Conservation (phyloP, 1,140 invertebrate species). For the Nasonia longicornis region DNA sequence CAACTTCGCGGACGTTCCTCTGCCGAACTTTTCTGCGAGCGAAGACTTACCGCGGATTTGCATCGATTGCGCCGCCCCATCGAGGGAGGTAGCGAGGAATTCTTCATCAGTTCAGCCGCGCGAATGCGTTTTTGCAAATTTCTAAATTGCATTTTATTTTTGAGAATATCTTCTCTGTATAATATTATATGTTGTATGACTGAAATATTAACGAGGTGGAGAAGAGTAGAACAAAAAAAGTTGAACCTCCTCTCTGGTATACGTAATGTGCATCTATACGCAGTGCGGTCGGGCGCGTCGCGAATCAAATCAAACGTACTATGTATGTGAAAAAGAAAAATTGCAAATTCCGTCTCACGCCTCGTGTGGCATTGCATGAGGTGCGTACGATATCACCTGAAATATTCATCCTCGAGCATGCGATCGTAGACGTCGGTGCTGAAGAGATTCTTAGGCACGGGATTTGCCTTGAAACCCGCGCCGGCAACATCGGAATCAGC, state of each 20-base stretch:
- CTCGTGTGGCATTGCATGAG: background rate
- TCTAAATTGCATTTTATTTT: constrained; percentile 58
- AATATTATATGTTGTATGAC: too few species aligned
- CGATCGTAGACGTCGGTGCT: constrained; percentile 78
- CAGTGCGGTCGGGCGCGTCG: too few species aligned
- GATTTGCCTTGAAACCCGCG: constrained; percentile 75
- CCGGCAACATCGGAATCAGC: constrained; percentile 49
- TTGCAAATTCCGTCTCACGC: background rate
- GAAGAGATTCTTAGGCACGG: constrained; percentile 77
- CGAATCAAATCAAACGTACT: too few species aligned
- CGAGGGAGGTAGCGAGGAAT: constrained; percentile 75
- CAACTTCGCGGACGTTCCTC: background rate
- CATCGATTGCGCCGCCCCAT: constrained; percentile 76
- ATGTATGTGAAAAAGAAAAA: too few species aligned
- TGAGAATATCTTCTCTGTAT: too few species aligned
- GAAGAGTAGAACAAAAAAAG: too few species aligned
- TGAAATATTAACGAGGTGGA: too few species aligned
- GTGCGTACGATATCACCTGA: constrained; percentile 67
- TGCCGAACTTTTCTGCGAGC: constrained; percentile 3
- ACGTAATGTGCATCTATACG: too few species aligned
- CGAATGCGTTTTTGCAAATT: constrained; percentile 76
- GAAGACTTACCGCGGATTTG: constrained; percentile 55
- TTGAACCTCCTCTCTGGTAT: too few species aligned
- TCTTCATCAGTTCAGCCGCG: constrained; percentile 76
- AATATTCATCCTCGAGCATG: constrained; percentile 79